Conservation (phyloP, 2,113 vertebrate genomes). For the Toxotes chatareus region DNA sequence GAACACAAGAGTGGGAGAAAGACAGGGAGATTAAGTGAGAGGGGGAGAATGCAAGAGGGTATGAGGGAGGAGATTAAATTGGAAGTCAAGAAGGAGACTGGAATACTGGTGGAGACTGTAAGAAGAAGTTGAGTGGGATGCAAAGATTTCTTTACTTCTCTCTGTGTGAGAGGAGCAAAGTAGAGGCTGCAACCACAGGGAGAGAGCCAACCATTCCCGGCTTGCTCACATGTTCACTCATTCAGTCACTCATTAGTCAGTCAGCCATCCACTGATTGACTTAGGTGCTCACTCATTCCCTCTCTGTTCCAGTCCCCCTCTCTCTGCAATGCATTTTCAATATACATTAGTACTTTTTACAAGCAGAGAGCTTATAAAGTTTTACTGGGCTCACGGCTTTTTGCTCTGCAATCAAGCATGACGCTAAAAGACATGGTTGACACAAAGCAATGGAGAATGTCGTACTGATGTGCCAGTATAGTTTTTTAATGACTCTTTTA, state of each 20-base stretch:
- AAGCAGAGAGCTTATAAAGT: constrained; percentile 43
- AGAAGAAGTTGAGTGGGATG: constrained; percentile 13
- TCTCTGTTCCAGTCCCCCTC: background rate
- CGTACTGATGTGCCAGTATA: constrained; percentile 28
- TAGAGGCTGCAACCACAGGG: background rate
- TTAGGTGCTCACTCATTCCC: constrained; percentile 22
- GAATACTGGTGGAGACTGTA: background rate
- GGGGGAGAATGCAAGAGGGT: background rate
- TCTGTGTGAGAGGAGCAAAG: background rate
- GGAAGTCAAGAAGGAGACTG: constrained; percentile 29
- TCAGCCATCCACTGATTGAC: constrained; percentile 30
- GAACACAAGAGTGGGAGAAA: constrained; percentile 28
- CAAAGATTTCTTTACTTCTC: background rate
- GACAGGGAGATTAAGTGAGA: constrained; percentile 34
- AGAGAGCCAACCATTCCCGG: background rate
- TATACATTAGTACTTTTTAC: constrained; percentile 38
- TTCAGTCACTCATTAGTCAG: constrained; percentile 34
- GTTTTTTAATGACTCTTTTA: constrained; percentile 62
- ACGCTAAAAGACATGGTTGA: constrained; percentile 43
- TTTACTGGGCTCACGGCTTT: constrained; percentile 56
- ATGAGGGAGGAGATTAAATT: constrained; percentile 20
- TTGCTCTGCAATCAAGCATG: constrained; percentile 42
- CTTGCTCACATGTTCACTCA: constrained; percentile 7
- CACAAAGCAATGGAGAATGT: constrained; percentile 45
- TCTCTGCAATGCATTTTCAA: constrained; percentile 35